These are phyloP conservation scores for Elysia crispata DNA, from an alignment of 2,888 invertebrate genomes.

Conservation along the genomic window DNA sequence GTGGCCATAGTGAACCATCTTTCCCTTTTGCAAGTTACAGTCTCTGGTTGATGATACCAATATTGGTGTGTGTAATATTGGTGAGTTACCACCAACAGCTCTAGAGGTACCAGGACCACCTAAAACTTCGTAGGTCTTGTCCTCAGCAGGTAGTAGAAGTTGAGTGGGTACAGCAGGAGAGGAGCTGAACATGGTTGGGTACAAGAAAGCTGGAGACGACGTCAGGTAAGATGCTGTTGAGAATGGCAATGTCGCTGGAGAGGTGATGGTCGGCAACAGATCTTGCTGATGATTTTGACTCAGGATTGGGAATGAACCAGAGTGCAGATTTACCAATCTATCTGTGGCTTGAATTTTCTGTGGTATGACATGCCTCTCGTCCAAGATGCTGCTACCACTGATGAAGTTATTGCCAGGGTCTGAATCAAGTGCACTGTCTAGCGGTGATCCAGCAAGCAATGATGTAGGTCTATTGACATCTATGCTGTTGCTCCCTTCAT, in stretches of 20 bases:
- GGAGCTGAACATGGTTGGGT: constrained; percentile 25
- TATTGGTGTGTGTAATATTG: too few relatives aligned
- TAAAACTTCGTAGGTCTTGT: constrained; percentile 37
- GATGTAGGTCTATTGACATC: too few relatives aligned
- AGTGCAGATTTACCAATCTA: constrained; percentile 22
- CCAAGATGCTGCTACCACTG: constrained; percentile 27
- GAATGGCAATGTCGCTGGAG: constrained; percentile 24
- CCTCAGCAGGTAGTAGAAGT: constrained; percentile 26
- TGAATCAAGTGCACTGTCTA: too few relatives aligned
- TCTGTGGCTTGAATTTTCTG: constrained; percentile 20
- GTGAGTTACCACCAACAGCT: neutral
- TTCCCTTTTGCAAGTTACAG: too few relatives aligned
- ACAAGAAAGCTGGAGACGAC: constrained; percentile 26
- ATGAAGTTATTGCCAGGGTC: neutral
- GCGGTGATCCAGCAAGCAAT: too few relatives aligned
- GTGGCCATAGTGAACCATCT: too few relatives aligned
- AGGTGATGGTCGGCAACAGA: constrained; percentile 13
- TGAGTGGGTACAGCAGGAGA: constrained; percentile 28
- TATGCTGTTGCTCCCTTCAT: too few relatives aligned
- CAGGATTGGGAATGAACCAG: constrained; percentile 22
- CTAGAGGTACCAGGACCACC: neutral
- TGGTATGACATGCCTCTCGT: constrained; percentile 27
- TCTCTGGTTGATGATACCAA: too few relatives aligned
- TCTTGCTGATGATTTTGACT: constrained; percentile 17
- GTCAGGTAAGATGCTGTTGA: constrained; percentile 27